Base-by-base conservation (phyloP, 2,113 vertebrate species). In the Nerophis lumbriciformis region DNA sequence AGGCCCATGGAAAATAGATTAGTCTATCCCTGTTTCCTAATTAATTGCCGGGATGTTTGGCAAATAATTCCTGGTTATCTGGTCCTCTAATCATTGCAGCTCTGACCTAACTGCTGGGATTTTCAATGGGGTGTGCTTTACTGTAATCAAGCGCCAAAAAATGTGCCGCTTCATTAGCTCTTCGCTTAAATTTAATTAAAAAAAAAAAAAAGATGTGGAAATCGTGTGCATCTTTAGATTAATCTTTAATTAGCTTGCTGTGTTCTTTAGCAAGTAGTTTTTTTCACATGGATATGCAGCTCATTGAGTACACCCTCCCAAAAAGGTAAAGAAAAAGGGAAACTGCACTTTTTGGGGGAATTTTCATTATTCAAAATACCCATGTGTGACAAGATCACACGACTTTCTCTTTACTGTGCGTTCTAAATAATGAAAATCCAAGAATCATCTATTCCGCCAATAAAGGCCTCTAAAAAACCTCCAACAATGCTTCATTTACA, bases 31-130 rank as follows among this genome's bases (percentile, higher is more conserved):
- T 6, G n/a, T 75, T 82, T 72, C 68, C 71, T 83, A 88, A 88
- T 89, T 87, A 88, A 88, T 86, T 84, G 76, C 71, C 2, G 13
- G 71, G 73, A 55, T 79, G 80, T 83, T 85, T 73, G 78, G 76
- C 83, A 75, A 84, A 85, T 87, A 85, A 82, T 87, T 89, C 79
- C 81, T 68, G 48, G 80, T 80, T 88, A 87, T 89, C 83, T 81
- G 58, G 58, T 54, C 49, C 64, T 80, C 66, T 81, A 78, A 88
- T 87, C 82, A 56, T 68, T 49, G 81, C 69, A 75, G 73, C 71
- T 79, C 72, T 75, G 71, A 82, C 79, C 79, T 66, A 37, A 66
- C 71, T 58, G 3, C 67, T 65, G 69, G 76, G 83, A 82, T 85
- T 72, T 75, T 76, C 28, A 28, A 28, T 28, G 28, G 28, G 28